Percentiles rank a stretch among this genome's conserved stretches.
Conservation (phyloP, 2,113 vertebrate genomes). For the Girardinichthys multiradiatus region DNA sequence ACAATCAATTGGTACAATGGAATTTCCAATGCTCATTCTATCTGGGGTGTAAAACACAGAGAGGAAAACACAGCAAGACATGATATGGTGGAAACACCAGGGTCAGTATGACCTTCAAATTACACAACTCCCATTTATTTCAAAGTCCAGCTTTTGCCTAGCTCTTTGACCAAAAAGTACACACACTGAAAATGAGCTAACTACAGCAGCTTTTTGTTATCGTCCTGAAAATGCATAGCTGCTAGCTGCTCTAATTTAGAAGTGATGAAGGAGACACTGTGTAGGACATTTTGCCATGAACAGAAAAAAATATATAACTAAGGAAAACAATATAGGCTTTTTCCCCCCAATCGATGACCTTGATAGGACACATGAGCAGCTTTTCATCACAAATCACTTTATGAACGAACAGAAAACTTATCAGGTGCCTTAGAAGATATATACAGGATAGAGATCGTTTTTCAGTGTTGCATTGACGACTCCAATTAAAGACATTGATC, state of each 20-base stretch:
- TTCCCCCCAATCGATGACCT: constrained; percentile 26
- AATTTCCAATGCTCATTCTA: constrained; percentile 66
- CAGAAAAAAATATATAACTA: background rate
- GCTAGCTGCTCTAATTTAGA: constrained; percentile 42
- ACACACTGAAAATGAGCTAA: background rate
- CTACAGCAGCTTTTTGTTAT: constrained; percentile 38
- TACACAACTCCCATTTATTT: constrained; percentile 4
- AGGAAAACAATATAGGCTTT: constrained; percentile 40
- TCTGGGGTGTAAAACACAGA: constrained; percentile 6
- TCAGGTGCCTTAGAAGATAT: constrained; percentile 16
- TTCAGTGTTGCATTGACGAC: constrained; percentile 32
- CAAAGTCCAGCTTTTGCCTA: constrained; percentile 8
- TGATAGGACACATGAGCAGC: constrained; percentile 21
- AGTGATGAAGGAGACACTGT: constrained; percentile 48
- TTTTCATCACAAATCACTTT: constrained; percentile 61
- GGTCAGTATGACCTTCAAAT: constrained; percentile 57
- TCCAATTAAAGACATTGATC: background rate
- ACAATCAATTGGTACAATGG: constrained; percentile 54
- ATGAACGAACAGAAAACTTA: constrained; percentile 3
- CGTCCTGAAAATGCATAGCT: constrained; percentile 28
- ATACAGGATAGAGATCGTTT: constrained; percentile 6
- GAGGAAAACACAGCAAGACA: constrained; percentile 7
- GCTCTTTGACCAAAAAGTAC: constrained; percentile 14
- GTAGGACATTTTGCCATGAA: constrained; percentile 2
- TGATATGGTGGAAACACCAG: constrained; percentile 21